Evolutionary conservation across 2,113 vertebrate genomes (phyloP).

Genomic region (Dicrurus megarhynchus): DNA sequence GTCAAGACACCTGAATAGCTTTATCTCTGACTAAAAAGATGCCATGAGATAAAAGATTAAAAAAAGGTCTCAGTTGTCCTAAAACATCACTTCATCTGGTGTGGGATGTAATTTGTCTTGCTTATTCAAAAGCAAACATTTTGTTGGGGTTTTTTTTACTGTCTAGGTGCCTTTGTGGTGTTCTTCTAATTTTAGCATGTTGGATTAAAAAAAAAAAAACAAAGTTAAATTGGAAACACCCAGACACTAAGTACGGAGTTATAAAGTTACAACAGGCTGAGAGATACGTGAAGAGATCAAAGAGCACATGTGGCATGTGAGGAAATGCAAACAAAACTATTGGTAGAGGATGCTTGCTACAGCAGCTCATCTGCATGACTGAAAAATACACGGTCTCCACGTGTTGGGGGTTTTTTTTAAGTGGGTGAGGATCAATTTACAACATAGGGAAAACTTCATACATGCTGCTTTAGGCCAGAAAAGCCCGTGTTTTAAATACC

Average conservation of each 20-base stretch:
- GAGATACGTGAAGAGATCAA: background rate
- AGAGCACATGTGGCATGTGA: background rate
- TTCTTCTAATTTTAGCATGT: background rate
- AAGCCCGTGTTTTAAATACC: background rate
- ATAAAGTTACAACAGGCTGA: background rate
- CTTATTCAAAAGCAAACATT: background rate
- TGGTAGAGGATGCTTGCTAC: background rate
- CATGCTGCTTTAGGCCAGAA: background rate
- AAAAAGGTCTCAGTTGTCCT: background rate
- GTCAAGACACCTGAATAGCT: background rate
- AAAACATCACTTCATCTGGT: background rate
- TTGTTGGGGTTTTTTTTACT: background rate
- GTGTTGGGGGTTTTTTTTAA: rapidly evolving
- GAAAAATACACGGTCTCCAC: background rate
- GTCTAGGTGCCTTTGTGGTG: background rate
- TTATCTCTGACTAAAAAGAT: background rate
- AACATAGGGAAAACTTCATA: background rate
- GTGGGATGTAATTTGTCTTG: background rate
- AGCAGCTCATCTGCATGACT: background rate
- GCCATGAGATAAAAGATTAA: background rate
- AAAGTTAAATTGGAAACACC: background rate
- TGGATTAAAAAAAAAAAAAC: background rate
- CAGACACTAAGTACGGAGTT: background rate
- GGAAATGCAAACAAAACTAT: background rate
- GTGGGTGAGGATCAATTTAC: background rate